Evolutionary conservation across 1,140 invertebrate species (phyloP), one percentile per base, ranked within the genome.

Genomic region (Drosophila leontia): DNA sequence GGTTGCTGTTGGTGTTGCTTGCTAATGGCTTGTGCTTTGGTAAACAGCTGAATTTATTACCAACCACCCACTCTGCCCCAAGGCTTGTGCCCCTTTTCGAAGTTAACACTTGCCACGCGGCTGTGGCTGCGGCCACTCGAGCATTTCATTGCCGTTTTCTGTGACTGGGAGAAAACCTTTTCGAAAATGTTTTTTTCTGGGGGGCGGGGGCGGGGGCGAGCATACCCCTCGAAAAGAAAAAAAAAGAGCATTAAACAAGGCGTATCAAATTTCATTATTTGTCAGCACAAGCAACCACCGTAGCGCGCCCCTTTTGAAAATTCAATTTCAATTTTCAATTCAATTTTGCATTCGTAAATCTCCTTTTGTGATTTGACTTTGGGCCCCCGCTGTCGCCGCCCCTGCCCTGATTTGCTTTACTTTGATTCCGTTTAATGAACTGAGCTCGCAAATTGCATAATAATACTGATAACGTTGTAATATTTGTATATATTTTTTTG

Each of bases 201-300:
- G 42, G 12, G 19, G n/a, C 7, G 12, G 23, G 34, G 13, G 26
- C 26, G 6, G 26, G 6, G 26, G 26, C 23, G 23, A 23, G 23
- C 23, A 47, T 19, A 19, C 26, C 44, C 17, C 23, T 23, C 69
- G 17, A 37, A 51, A 1, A 23, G 23, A 23, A 76, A 81, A 82
- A 82, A 85, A 92, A 17, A 51, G 91, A 85, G 91, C 91, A 92
- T 92, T 91, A 92, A 92, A 92, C 83, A 92, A 91, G 91, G 91
- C 91, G 83, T 92, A 92, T 92, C 86, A 92, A 92, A 92, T 92
- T 91, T 92, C 91, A 92, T 92, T 92, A 92, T 91, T 91, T 85
- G 78, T 84, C 84, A 75, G 74, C 77, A 72, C 65, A 70, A 41
- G 19, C 53, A 55, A 37, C 53, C 34, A 55, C 53, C 48, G 56